A percentile compares a stretch with the other conserved stretches of the same genome.
Conservation (phyloP, 92 coral and sea anemone genomes). For the Micromussa lordhowensis region DNA sequence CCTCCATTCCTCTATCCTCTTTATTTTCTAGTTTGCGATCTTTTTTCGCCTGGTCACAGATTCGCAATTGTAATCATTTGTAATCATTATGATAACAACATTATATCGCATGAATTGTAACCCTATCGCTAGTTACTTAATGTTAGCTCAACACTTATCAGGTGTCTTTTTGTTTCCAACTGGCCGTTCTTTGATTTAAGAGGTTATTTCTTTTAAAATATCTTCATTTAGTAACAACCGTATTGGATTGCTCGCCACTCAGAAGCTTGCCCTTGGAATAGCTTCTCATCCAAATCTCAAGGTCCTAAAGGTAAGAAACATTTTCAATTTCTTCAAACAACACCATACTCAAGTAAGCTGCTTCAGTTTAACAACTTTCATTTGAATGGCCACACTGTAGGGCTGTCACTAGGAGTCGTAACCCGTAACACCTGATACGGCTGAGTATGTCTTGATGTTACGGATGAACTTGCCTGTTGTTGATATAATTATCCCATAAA, state of each 20-base stretch:
- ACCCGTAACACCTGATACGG: too few species aligned
- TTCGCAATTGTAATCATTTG: background rate
- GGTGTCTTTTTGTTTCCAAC: too few species aligned
- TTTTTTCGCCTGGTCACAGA: background rate
- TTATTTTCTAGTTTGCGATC: background rate
- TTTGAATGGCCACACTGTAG: background rate
- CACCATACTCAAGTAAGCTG: background rate
- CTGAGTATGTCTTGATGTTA: too few species aligned
- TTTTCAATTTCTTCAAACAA: background rate
- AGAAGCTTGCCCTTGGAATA: constrained; percentile 92
- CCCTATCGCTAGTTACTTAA: too few species aligned
- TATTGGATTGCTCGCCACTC: constrained; percentile 91
- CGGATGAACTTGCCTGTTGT: too few species aligned
- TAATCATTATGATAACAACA: too few species aligned
- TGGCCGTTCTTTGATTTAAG: background rate
- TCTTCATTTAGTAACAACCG: constrained; percentile 80
- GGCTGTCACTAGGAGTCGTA: background rate
- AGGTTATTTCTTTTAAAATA: background rate
- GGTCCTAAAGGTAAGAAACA: constrained; percentile 75
- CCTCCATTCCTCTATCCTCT: background rate
- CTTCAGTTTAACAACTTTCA: background rate
- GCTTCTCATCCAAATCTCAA: constrained; percentile 80
- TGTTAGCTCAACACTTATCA: too few species aligned
- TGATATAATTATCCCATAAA: too few species aligned
- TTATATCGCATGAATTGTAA: too few species aligned